Evolutionary conservation across 2,113 vertebrate species (phyloP).

Genomic region (Nyctereutes procyonoides): DNA sequence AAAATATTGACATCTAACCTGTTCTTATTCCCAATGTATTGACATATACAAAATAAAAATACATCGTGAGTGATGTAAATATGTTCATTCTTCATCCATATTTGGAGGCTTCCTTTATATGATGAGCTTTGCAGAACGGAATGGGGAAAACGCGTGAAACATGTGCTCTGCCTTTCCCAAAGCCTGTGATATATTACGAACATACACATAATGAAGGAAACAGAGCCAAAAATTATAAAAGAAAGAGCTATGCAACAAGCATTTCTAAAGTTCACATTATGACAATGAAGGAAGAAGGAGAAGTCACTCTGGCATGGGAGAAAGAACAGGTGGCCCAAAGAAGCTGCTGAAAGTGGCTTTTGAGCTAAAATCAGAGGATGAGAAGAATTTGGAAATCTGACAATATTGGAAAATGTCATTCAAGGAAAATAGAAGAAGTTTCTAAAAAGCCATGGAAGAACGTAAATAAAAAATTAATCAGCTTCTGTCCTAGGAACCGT

Average conservation of each 20-base stretch:
- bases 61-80: neutral
- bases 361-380: neutral
- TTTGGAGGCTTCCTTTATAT: neutral
- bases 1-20: neutral
- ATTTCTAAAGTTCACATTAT: neutral
- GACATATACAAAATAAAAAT: slow-evolving; percentile 13
- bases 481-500: neutral
- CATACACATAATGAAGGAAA: neutral
- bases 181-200: neutral
- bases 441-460: neutral
- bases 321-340: neutral
- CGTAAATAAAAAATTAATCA: slow-evolving; percentile 9
- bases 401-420: neutral
- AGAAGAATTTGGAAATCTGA: neutral
- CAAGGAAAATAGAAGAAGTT: neutral
- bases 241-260: neutral
- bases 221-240: neutral
- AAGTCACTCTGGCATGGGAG: neutral
- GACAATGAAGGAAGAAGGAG: neutral
- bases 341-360: neutral
- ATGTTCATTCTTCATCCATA: neutral
- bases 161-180: neutral
- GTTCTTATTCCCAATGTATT: neutral
- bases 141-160: neutral
- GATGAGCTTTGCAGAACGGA: neutral